Evolutionary conservation across 2,113 vertebrate genomes (phyloP).

Genomic region (Nesoenas mayeri): DNA sequence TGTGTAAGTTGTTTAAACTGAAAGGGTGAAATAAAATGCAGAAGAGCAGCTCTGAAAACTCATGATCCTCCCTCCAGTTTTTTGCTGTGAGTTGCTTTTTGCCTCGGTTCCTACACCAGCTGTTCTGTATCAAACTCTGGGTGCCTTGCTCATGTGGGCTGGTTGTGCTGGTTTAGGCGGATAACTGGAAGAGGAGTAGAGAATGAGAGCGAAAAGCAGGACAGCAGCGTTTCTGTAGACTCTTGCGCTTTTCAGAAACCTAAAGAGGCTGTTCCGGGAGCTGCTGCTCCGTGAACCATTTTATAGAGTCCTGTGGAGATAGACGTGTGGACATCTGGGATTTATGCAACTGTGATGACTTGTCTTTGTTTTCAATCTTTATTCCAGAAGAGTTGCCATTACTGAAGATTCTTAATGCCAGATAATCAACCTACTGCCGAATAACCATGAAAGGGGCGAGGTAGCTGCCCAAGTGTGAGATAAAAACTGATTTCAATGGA

Average conservation of each 20-base stretch:
- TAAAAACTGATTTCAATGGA: conserved; percentile 86
- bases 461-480: conserved; percentile 64
- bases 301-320: background rate
- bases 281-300: background rate
- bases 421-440: background rate
- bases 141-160: background rate
- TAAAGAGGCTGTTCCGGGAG: background rate
- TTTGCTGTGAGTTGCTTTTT: background rate
- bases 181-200: background rate
- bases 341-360: background rate
- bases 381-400: conserved; percentile 11
- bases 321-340: background rate
- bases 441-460: conserved; percentile 72
- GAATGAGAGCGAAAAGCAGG: background rate
- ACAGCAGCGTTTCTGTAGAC: background rate
- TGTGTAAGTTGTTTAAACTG: background rate
- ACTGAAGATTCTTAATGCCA: conserved; percentile 4
- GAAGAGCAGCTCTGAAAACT: background rate
- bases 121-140: background rate
- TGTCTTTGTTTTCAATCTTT: background rate
- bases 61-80: background rate
- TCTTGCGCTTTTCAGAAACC: background rate
- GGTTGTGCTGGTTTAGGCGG: background rate
- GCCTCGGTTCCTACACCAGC: background rate
- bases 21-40: background rate